Base-by-base conservation (phyloP, 2,113 vertebrate species). In the Leucopsar rothschildi region DNA sequence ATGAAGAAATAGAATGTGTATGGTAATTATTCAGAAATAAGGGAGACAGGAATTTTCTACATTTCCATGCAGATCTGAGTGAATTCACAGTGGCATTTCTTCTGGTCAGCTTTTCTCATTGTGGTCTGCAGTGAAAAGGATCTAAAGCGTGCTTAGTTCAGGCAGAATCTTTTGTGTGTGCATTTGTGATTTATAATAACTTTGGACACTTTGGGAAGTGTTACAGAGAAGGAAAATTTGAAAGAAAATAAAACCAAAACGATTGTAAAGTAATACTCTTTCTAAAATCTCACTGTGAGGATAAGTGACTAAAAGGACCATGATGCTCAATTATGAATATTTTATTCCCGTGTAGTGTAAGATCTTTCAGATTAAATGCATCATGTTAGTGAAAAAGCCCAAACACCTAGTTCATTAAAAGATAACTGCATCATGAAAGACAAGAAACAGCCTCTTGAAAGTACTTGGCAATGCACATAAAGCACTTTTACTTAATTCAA, bases 401-500 rank as follows among this genome's bases (percentile, higher is more conserved):
- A 66, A 93, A 77, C 33, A 77, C 20, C 64, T 94, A 56, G 75
- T 96, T 94, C 55, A 89, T 94, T 94, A 87, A 93, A 70, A 83
- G 75, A 91, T 90, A 78, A 90, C 44, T 66, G 40, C 70, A 61
- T 69, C 49, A 56, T 42, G 35, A 92, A 90, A 93, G 65, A 45
- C 42, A 90, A 40, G 53, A 86, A 94, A 52, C 14, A 57, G 53
- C 52, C 77, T 82, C 25, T 66, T 88, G 70, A 77, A 93, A 93
- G 52, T 56, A 29, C 20, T 92, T 23, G 72, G 39, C 50, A 82
- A 45, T 87, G 60, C 50, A 50, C 56, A 86, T 52, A 75, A 96
- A 92, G 11, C 42, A 84, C 47, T 86, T 96, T 60, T 90, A 88
- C 39, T 95, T 93, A 84, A 57, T 88, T 85, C 42, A 80, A 27